A percentile compares a stretch with the other conserved stretches of the same genome.
Conservation (phyloP, 1,140 invertebrate species). For the Drosophila triauraria region DNA sequence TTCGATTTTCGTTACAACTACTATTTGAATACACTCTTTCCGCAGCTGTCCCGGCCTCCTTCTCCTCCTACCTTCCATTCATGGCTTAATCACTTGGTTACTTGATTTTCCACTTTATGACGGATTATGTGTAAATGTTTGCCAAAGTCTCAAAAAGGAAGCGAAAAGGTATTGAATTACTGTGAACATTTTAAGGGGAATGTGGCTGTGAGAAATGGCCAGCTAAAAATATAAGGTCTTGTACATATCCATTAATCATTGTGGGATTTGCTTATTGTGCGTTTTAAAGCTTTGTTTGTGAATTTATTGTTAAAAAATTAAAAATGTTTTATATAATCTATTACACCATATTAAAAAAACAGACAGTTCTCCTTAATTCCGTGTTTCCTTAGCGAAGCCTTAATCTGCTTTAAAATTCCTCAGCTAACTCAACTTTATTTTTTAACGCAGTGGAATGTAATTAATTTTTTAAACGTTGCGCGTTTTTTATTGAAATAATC, state of each 20-base stretch:
- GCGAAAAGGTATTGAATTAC: conserved; percentile 55
- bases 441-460: conserved; percentile 14
- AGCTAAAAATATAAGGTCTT: conserved; percentile 1
- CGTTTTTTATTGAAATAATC: conserved; percentile 66
- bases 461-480: conserved; percentile 43
- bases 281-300: conserved; percentile 9
- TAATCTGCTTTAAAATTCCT: neutral
- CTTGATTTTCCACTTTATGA: conserved; percentile 80
- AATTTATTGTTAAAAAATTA: conserved; percentile 27
- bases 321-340: neutral
- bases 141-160: conserved; percentile 36
- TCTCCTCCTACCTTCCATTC: conserved; percentile 24
- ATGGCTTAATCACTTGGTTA: conserved; percentile 75
- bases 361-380: neutral
- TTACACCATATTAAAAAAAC: neutral
- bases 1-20: conserved; percentile 66
- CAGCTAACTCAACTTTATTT: neutral
- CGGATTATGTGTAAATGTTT: conserved; percentile 75
- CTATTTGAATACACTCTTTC: conserved; percentile 25
- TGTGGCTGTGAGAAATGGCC: conserved; percentile 33
- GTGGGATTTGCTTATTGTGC: conserved; percentile 21
- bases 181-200: conserved; percentile 43
- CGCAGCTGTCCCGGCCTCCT: neutral
- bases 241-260: conserved; percentile 62
- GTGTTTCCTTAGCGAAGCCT: neutral